Evolutionary conservation across 1,140 invertebrate genomes (phyloP).

Genomic region (Brachionus sp.): DNA sequence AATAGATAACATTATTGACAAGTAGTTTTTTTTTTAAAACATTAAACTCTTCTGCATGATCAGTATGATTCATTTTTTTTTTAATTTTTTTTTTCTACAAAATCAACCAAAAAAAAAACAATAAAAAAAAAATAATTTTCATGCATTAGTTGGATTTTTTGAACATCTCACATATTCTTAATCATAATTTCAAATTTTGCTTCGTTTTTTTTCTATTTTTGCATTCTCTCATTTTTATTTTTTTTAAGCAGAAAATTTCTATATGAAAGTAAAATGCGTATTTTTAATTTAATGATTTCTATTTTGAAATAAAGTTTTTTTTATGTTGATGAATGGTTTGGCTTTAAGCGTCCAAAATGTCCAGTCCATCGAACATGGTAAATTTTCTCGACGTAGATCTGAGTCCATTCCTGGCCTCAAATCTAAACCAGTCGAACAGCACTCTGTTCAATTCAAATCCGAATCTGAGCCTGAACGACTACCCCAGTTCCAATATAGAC

Average conservation of each 20-base stretch:
- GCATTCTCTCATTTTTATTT: background rate
- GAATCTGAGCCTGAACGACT: background rate
- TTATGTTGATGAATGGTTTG: background rate
- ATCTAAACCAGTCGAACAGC: background rate
- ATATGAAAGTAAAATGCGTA: constrained; percentile 18
- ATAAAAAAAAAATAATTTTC: background rate
- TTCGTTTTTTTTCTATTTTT: background rate
- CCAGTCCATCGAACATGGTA: background rate
- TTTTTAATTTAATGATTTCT: constrained; percentile 2
- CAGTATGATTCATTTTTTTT: background rate
- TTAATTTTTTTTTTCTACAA: background rate
- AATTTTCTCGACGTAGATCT: constrained; percentile 20
- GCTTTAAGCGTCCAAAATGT: background rate
- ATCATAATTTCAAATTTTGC: background rate
- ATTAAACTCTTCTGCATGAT: background rate
- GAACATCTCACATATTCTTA: background rate
- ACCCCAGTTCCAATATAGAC: background rate
- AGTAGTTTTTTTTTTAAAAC: background rate
- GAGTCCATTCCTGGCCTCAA: background rate
- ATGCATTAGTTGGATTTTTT: background rate
- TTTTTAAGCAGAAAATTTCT: background rate
- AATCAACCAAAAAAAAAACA: background rate
- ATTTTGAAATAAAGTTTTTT: constrained; percentile 9
- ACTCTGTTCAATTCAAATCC: background rate
- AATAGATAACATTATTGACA: constrained; percentile 28